Evolutionary conservation across 2,113 vertebrate genomes (phyloP).

Genomic region (Charadrius vociferus): DNA sequence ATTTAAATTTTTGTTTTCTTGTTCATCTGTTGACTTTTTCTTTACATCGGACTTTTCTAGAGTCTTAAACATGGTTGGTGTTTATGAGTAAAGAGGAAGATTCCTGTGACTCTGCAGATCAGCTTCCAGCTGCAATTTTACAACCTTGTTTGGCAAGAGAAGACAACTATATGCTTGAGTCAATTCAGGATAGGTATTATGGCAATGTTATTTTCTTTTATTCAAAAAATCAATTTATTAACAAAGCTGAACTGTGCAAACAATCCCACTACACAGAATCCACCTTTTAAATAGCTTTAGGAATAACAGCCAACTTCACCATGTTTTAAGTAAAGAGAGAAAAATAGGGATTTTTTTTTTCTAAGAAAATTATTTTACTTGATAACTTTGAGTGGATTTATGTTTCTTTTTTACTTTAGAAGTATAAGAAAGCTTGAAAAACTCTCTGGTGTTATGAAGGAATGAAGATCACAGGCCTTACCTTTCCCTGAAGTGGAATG

Average conservation of each 20-base stretch:
- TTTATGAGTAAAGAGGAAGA: background rate
- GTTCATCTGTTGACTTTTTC: background rate
- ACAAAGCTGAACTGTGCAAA: background rate
- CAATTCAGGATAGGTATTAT: background rate
- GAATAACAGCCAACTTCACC: background rate
- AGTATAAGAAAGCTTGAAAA: background rate
- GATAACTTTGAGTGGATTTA: background rate
- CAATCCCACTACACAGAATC: background rate
- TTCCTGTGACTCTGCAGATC: background rate
- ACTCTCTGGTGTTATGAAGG: background rate
- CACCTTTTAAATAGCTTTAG: background rate
- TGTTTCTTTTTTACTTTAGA: background rate
- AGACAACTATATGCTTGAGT: background rate
- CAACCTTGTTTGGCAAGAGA: background rate
- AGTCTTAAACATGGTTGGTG: background rate
- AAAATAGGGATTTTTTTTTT: rapidly evolving
- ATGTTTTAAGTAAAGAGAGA: background rate
- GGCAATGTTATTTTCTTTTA: background rate
- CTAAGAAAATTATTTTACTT: background rate
- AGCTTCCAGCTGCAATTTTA: background rate
- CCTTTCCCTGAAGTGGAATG: too few relatives aligned
- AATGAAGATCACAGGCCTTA: background rate
- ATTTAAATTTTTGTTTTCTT: background rate
- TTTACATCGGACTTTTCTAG: background rate
- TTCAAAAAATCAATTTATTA: background rate